Conservation (phyloP, 2,888 invertebrate genomes). For the Coleophora flavipennella region DNA sequence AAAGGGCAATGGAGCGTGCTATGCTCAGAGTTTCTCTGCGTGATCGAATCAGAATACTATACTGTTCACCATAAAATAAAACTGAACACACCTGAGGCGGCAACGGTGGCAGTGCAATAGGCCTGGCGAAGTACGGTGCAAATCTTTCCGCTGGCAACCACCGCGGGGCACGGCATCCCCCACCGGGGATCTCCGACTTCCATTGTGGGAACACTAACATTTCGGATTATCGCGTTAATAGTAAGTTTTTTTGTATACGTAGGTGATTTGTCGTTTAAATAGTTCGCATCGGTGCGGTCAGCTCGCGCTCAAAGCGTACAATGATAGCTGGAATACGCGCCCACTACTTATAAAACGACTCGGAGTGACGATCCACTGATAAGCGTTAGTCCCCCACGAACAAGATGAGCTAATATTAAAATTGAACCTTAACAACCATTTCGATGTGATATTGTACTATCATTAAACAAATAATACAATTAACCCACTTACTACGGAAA, state of each 20-base stretch:
- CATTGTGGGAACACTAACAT: conserved; percentile 68
- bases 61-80: background rate
- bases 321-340: conserved; percentile 45
- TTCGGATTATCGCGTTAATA: conserved; percentile 20
- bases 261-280: too few relatives aligned
- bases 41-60: too few relatives aligned
- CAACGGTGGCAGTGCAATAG: conserved; percentile 36
- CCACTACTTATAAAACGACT: conserved; percentile 66
- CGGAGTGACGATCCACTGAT: conserved; percentile 55
- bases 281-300: conserved; percentile 32
- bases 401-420: too few relatives aligned
- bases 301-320: conserved; percentile 46
- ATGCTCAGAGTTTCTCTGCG: too few relatives aligned
- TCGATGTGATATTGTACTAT: too few relatives aligned
- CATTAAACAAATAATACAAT: too few relatives aligned
- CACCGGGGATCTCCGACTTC: conserved; percentile 43
- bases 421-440: too few relatives aligned
- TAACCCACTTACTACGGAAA: too few relatives aligned
- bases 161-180: conserved; percentile 33
- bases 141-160: conserved; percentile 64
- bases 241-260: background rate
- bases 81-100: conserved; percentile 49
- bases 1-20: too few relatives aligned
- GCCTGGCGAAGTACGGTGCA: conserved; percentile 55
- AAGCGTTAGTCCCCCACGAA: conserved; percentile 63